Conservation (phyloP, 1,140 invertebrate species). For the Melipona quadrifasciata region DNA sequence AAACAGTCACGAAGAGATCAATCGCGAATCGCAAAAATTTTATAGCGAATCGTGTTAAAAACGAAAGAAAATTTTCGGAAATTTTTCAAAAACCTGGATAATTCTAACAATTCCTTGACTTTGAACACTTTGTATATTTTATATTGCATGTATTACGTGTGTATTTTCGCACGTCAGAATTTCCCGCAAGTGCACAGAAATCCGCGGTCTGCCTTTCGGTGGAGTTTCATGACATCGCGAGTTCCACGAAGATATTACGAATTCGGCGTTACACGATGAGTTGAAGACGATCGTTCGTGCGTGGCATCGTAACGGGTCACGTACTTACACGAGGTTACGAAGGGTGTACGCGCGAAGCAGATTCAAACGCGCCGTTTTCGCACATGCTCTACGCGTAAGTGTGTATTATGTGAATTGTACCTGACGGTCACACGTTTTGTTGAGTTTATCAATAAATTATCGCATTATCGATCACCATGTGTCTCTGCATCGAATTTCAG, state of each 20-base stretch:
- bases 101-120: no score
- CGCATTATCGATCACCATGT: constrained; percentile 40
- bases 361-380: constrained; percentile 41
- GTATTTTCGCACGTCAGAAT: no score
- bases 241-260: not conserved
- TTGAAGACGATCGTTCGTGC: constrained; percentile 21
- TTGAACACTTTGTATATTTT: no score
- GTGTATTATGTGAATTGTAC: constrained; percentile 67
- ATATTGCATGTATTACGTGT: no score
- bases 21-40: no score
- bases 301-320: not conserved
- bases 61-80: no score
- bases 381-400: constrained; percentile 21
- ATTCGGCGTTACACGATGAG: not conserved
- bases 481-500: no score
- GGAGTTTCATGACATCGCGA: not conserved
- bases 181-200: no score
- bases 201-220: not conserved
- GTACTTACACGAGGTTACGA: not conserved
- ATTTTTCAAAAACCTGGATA: no score
- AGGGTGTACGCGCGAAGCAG: not conserved
- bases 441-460: constrained; percentile 70
- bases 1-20: no score
- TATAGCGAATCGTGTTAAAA: no score
- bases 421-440: constrained; percentile 69